A percentile compares a stretch with the other conserved stretches of the same genome.
phyloP scores from a whole-genome alignment of 2,113 vertebrate species.

The Drymodes brunneopygia region DNA sequence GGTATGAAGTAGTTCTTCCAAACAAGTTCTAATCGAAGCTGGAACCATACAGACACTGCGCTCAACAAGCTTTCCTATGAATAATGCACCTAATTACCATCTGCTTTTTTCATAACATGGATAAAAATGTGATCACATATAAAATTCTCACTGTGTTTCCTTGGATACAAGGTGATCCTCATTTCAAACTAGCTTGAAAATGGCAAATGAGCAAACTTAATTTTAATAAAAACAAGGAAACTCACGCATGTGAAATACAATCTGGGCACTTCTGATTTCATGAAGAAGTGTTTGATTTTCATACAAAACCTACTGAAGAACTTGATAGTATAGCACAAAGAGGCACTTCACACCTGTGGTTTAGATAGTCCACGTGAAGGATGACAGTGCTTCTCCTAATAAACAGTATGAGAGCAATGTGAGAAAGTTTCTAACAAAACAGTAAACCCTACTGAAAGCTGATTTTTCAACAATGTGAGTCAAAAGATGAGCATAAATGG shows the following conservation, averaged over 20 bases:
- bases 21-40: constrained; percentile 55
- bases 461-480: constrained; percentile 1
- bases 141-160: constrained; percentile 72
- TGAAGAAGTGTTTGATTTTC: constrained; percentile 58
- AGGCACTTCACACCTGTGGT: background rate
- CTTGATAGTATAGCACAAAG: background rate
- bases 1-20: constrained; percentile 52
- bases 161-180: constrained; percentile 75
- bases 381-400: background rate
- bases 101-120: constrained; percentile 65
- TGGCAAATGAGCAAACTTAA: constrained; percentile 72
- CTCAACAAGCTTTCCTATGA: constrained; percentile 57
- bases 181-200: constrained; percentile 73
- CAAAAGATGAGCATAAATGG: background rate
- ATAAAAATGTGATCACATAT: constrained; percentile 69
- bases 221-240: constrained; percentile 77
- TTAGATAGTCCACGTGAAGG: background rate
- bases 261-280: constrained; percentile 59
- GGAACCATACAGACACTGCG: constrained; percentile 2
- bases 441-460: background rate
- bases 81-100: constrained; percentile 70
- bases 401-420: background rate
- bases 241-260: constrained; percentile 67
- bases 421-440: background rate
- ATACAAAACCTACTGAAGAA: constrained; percentile 53